These are phyloP conservation scores for Heliconius ismenius DNA, from an alignment of 2,888 invertebrate genomes.

Conservation along the genomic window DNA sequence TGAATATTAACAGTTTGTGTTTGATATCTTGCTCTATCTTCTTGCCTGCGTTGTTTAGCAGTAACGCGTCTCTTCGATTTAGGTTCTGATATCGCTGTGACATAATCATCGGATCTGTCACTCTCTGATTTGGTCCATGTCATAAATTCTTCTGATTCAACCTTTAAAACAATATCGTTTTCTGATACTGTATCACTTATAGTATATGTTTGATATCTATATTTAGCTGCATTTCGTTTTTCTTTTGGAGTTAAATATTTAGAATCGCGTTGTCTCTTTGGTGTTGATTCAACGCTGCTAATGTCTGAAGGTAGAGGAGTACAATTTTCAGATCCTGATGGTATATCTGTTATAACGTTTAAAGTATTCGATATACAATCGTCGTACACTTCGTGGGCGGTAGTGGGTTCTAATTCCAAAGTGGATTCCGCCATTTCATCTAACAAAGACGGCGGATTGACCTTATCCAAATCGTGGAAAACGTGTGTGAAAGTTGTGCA, in stretches of 20 bases:
- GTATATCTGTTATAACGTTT: conserved; percentile 81
- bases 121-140: conserved; percentile 77
- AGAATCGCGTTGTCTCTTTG: conserved; percentile 81
- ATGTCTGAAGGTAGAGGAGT: conserved; percentile 87
- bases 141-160: conserved; percentile 65
- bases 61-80: conserved; percentile 74
- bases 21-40: conserved; percentile 86
- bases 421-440: conserved; percentile 86
- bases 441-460: conserved; percentile 87
- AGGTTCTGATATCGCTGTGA: conserved; percentile 62
- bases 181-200: conserved; percentile 82
- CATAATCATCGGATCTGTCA: conserved; percentile 69
- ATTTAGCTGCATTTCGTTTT: conserved; percentile 87
- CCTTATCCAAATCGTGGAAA: conserved; percentile 84
- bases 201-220: conserved; percentile 91
- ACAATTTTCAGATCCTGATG: conserved; percentile 78
- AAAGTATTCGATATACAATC: conserved; percentile 82
- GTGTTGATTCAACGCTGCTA: conserved; percentile 89
- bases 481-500: conserved; percentile 68
- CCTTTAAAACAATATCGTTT: conserved; percentile 58
- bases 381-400: conserved; percentile 83
- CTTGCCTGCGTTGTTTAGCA: conserved; percentile 85
- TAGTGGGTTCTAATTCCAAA: conserved; percentile 72
- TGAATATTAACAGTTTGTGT: conserved; percentile 82
- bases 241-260: conserved; percentile 88